Evolutionary conservation across 2,888 invertebrate species (phyloP), one percentile per base, ranked within the genome.

Genomic region (Aleiodes leptofemur): DNA sequence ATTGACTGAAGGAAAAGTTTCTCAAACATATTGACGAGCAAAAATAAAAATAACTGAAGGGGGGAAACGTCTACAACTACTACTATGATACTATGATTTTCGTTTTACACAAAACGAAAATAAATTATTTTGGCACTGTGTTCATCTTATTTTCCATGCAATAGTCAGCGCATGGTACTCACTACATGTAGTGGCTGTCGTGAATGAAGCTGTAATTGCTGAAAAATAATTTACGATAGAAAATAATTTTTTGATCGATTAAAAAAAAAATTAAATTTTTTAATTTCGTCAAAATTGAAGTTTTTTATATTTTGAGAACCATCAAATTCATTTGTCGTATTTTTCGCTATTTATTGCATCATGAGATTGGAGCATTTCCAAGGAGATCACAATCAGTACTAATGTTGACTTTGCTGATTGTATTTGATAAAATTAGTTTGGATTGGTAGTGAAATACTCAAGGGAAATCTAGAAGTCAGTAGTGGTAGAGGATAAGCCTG

Each of bases 131-230:
- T 31, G 43, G 61, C 53, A 34, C 48, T 23, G 31, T 70, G 31
- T 70, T 13, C 69, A 53, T 34, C 70, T 72, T 50, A 57, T 76
- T 74, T 75, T 78, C 80, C 77, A 79, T 79, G 77, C 79, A 78
- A 78, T 71, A 51, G 57, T 73, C 8, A 70, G 69, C 77, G 77
- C 81, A 82, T 82, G 79, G 83, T 89, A 89, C 89, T 89, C 88
- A 89, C 89, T 89, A 89, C 87, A 89, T 88, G 73, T 89, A 88
- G 82, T 89, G 88, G 86, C 89, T 89, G 88, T 89, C 89, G 83
- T 89, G 89, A 86, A 89, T 89, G 85, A 88, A 89, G 86, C 89
- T 89, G 87, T 87, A 89, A 73, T 87, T 83, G 81, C 89, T 89
- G 89, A 55, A 88, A 88, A 86, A 83, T 69, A 38, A 73, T 74